Percentiles rank a stretch among this genome's conserved stretches.
Evolutionary conservation across 2,797 vertebrate species (phyloP).

Genomic region (Trichosurus vulpecula): DNA sequence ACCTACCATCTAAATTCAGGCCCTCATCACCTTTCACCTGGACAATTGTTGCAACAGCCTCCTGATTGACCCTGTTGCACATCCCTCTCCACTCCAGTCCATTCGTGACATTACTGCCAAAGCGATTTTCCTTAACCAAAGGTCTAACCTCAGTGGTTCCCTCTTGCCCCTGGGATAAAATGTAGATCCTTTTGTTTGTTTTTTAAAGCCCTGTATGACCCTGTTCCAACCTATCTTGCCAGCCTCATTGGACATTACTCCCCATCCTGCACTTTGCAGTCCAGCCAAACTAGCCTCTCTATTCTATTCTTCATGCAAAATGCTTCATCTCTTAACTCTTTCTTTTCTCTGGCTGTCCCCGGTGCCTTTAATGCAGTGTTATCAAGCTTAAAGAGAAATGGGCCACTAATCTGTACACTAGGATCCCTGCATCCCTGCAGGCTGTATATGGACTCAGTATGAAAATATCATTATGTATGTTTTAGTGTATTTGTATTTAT

Average conservation of each 20-base stretch:
- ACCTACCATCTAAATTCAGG: neutral
- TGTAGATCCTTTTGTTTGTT: neutral
- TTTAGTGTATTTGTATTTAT: neutral
- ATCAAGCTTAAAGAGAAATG: neutral
- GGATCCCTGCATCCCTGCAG: neutral
- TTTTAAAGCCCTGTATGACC: neutral
- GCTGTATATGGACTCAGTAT: neutral
- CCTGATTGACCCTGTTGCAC: neutral
- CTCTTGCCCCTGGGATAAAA: neutral
- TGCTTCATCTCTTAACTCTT: neutral
- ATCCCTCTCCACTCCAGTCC: neutral
- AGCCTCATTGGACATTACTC: neutral
- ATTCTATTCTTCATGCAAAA: neutral
- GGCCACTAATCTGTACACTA: neutral
- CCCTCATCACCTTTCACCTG: neutral
- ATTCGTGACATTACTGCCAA: neutral
- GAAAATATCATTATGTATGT: neutral
- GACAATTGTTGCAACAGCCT: neutral
- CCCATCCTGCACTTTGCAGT: neutral
- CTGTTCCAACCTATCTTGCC: neutral
- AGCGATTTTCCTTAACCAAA: neutral
- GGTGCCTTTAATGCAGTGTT: neutral
- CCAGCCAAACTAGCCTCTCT: neutral
- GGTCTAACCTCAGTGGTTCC: neutral
- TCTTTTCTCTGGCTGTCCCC: neutral